Percentiles rank a stretch among this genome's conserved stretches.
Evolutionary conservation across 1,140 invertebrate species (phyloP).

Genomic region (Micrasema longulum): DNA sequence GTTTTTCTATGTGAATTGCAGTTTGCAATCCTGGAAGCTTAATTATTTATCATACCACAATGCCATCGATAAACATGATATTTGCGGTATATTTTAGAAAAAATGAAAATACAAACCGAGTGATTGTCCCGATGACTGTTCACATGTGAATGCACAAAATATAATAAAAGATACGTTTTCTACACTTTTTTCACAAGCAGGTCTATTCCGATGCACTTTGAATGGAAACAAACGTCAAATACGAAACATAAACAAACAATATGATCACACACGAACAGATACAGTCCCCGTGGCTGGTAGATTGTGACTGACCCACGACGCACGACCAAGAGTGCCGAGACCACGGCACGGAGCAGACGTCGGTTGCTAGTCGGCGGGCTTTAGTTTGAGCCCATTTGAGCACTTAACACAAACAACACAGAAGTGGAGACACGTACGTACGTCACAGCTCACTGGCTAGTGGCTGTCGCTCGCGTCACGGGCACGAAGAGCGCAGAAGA

Average conservation of each 20-base stretch:
- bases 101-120: slow-evolving; percentile 11
- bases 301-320: slow-evolving; percentile 11
- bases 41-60: too few species aligned
- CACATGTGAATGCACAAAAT: slow-evolving; percentile 12
- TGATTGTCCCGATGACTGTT: slow-evolving; percentile 1
- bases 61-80: too few species aligned
- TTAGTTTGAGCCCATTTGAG: background rate
- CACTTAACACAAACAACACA: slow-evolving; percentile 21
- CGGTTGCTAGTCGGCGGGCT: background rate
- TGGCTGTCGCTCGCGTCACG: slow-evolving; percentile 7
- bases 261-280: slow-evolving; percentile 10
- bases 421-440: background rate
- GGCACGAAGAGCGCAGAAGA: background rate
- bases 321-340: too few species aligned
- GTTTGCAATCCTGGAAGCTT: too few species aligned
- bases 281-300: background rate
- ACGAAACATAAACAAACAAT: background rate
- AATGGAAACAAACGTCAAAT: slow-evolving; percentile 13
- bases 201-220: slow-evolving; percentile 2
- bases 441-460: background rate
- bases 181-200: slow-evolving; percentile 17
- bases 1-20: too few species aligned
- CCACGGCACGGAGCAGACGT: too few species aligned
- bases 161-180: background rate
- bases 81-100: too few species aligned